Evolutionary conservation across 2,888 invertebrate species (phyloP).

Genomic region (Apeira syringaria): DNA sequence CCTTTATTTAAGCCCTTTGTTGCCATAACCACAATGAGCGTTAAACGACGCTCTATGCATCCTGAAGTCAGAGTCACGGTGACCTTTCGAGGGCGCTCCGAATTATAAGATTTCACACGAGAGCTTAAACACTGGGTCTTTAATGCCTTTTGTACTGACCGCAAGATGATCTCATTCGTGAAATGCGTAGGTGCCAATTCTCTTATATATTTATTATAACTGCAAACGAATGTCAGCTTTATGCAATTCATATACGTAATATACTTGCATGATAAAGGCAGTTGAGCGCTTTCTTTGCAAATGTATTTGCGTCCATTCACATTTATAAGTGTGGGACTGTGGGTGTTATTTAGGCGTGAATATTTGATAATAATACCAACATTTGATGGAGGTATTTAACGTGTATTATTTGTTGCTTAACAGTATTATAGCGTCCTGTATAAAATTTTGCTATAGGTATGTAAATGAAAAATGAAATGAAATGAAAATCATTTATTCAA

Average conservation of each 20-base stretch:
- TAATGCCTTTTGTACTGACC: slow-evolving; percentile 36
- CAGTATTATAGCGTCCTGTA: too few relatives aligned
- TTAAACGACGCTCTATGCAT: slow-evolving; percentile 58
- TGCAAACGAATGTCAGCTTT: neutral
- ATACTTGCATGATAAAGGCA: neutral
- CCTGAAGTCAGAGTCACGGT: neutral
- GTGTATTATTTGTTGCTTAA: too few relatives aligned
- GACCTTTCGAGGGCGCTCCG: slow-evolving; percentile 19
- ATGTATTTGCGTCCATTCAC: slow-evolving; percentile 2
- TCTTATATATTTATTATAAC: slow-evolving; percentile 3
- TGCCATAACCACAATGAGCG: slow-evolving; percentile 64
- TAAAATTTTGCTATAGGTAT: too few relatives aligned
- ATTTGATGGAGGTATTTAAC: neutral
- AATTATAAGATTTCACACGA: slow-evolving; percentile 40
- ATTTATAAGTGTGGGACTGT: neutral
- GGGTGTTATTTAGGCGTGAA: slow-evolving; percentile 29
- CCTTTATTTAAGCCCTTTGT: slow-evolving; percentile 67
- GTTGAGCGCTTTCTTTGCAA: slow-evolving; percentile 10
- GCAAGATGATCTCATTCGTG: slow-evolving; percentile 36
- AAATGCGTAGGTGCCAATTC: slow-evolving; percentile 28
- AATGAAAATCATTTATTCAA: too few relatives aligned
- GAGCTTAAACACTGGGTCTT: slow-evolving; percentile 30
- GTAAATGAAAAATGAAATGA: too few relatives aligned
- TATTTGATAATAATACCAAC: slow-evolving; percentile 18
- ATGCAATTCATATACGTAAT: neutral